Evolutionary conservation across 2,888 invertebrate species (phyloP).

Genomic region (Nipponacmea schrenckii): DNA sequence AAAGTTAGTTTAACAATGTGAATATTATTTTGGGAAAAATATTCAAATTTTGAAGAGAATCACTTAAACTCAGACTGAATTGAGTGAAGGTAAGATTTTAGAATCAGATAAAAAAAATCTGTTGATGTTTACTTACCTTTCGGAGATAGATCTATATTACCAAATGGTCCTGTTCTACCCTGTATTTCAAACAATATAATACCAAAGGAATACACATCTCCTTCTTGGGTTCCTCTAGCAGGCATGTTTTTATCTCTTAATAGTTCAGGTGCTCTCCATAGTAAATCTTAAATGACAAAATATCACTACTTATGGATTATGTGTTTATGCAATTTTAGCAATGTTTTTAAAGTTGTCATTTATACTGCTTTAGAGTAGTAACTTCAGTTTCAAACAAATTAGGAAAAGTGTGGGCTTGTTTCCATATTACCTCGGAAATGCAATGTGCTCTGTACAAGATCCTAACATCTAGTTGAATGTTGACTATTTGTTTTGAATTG

Average conservation of each 20-base stretch:
- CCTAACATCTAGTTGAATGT: too few species aligned
- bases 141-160: constrained; percentile 73
- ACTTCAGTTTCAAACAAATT: not conserved
- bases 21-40: too few species aligned
- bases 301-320: not conserved
- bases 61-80: too few species aligned
- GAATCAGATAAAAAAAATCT: too few species aligned
- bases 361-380: not conserved
- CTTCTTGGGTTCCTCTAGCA: constrained; percentile 56
- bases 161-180: constrained; percentile 65
- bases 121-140: constrained; percentile 69
- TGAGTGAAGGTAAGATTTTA: too few species aligned
- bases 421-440: too few species aligned
- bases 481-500: too few species aligned
- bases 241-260: constrained; percentile 42
- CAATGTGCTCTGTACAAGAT: too few species aligned
- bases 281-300: constrained; percentile 73
- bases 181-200: constrained; percentile 82
- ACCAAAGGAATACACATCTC: constrained; percentile 85
- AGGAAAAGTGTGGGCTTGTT: not conserved
- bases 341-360: not conserved
- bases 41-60: too few species aligned
- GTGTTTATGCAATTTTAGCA: not conserved
- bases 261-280: constrained; percentile 95
- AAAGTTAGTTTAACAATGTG: too few species aligned